phyloP scores from a whole-genome alignment of 2,113 vertebrate species.

The Sprattus sprattus region DNA sequence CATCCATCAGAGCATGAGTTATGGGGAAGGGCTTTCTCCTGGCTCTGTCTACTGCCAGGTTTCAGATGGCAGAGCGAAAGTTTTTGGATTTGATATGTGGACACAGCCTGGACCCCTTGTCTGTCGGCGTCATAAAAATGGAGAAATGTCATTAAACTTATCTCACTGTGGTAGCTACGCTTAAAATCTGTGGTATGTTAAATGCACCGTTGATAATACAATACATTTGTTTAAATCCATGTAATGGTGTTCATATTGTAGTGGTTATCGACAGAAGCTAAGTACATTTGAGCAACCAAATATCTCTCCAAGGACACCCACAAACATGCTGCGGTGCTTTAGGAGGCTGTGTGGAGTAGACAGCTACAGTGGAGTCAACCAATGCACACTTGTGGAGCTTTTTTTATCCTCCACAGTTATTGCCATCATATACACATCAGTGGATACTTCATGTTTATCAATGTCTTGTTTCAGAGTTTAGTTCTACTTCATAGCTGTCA shows the following conservation, averaged over 20 bases:
- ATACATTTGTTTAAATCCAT: background rate
- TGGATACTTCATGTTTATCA: background rate
- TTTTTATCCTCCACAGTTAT: background rate
- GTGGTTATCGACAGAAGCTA: background rate
- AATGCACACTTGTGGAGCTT: background rate
- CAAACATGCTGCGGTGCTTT: background rate
- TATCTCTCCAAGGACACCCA: background rate
- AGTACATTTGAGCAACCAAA: background rate
- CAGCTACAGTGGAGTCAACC: background rate
- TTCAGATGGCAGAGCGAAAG: slow-evolving; percentile 18
- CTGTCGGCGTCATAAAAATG: background rate
- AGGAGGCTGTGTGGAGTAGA: background rate
- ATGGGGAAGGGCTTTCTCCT: slow-evolving; percentile 11
- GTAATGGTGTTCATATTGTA: background rate
- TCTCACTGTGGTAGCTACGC: background rate
- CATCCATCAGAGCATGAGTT: slow-evolving; percentile 48
- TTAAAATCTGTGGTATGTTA: background rate
- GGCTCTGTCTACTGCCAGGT: slow-evolving; percentile 29
- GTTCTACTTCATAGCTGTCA: background rate
- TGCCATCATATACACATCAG: background rate
- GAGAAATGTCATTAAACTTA: background rate
- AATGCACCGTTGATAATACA: slow-evolving; percentile 12
- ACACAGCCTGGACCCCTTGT: background rate
- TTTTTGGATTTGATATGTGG: background rate
- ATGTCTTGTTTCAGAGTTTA: background rate